A percentile compares a stretch with the other conserved stretches of the same genome.
Evolutionary conservation across 2,797 vertebrate genomes (phyloP).

Genomic region (Coregonus suidteri): DNA sequence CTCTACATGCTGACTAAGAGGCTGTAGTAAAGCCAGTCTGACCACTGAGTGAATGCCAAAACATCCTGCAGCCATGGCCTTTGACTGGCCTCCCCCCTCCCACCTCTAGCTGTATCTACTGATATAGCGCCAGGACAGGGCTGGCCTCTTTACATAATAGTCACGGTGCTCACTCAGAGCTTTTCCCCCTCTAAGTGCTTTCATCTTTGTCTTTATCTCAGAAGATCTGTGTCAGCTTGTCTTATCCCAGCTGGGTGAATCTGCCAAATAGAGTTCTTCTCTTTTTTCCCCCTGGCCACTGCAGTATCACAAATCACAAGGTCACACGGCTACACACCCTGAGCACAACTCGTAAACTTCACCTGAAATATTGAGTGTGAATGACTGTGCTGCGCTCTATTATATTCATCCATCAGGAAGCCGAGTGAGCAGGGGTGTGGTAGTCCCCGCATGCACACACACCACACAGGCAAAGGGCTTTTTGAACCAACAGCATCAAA

Average conservation of each 20-base stretch:
- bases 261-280: conserved; percentile 14
- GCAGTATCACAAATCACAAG: conserved; percentile 36
- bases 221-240: conserved; percentile 38
- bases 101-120: neutral
- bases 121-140: neutral
- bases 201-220: conserved; percentile 25
- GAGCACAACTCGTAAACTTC: conserved; percentile 7
- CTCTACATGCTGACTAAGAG: conserved; percentile 17
- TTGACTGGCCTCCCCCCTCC: neutral
- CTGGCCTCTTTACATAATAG: conserved; percentile 40
- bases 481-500: conserved; percentile 43
- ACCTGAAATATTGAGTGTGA: conserved; percentile 29
- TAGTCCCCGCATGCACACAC: conserved; percentile 4
- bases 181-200: conserved; percentile 28
- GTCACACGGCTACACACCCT: neutral
- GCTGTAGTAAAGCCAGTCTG: conserved; percentile 16
- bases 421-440: neutral
- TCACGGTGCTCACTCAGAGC: conserved; percentile 21
- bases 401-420: conserved; percentile 29
- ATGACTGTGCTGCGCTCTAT: conserved; percentile 22
- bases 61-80: neutral
- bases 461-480: conserved; percentile 14
- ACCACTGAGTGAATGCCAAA: neutral
- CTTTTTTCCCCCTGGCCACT: conserved; percentile 4
- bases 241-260: conserved; percentile 34